A percentile compares a stretch with the other conserved stretches of the same genome.
These are phyloP conservation scores for Elmis aenea DNA, from an alignment of 2,888 invertebrate genomes.

Conservation along the genomic window DNA sequence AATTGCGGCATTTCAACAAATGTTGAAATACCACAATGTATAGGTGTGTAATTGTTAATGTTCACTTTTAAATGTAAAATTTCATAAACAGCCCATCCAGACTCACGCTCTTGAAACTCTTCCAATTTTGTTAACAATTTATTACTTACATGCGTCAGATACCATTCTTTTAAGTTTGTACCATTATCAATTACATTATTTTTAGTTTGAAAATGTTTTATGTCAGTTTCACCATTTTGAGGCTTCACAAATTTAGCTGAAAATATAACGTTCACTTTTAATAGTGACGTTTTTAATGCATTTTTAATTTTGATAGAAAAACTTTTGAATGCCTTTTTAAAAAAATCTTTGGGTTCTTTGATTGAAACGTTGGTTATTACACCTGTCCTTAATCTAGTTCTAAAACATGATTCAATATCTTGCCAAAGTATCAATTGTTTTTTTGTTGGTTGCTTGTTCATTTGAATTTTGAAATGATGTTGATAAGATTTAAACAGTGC, in stretches of 20 bases:
- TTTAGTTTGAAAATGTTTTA: no score
- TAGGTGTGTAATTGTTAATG: constrained; percentile 14
- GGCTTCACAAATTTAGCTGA: no score
- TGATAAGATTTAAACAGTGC: no score
- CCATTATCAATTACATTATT: constrained; percentile 18
- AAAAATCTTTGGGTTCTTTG: constrained; percentile 2
- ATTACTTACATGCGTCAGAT: constrained; percentile 11
- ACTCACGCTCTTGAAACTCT: constrained; percentile 26
- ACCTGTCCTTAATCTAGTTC: no score
- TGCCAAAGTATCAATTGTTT: no score
- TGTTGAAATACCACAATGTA: constrained; percentile 20
- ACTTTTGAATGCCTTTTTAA: constrained; percentile 10
- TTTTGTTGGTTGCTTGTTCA: no score
- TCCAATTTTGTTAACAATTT: constrained; percentile 19
- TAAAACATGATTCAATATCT: constrained; percentile 6
- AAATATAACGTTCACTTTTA: constrained; percentile 17
- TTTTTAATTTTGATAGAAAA: constrained; percentile 13
- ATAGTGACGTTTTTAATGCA: no score
- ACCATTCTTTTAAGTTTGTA: no score
- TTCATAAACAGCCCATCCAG: constrained; percentile 23
- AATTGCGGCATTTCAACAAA: constrained; percentile 17
- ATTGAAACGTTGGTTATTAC: constrained; percentile 1
- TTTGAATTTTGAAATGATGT: no score
- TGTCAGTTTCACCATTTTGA: constrained; percentile 17
- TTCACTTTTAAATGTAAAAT: constrained; percentile 15